phyloP scores from a whole-genome alignment of 1,140 invertebrate genomes.

The Neuroterus valhalla region DNA sequence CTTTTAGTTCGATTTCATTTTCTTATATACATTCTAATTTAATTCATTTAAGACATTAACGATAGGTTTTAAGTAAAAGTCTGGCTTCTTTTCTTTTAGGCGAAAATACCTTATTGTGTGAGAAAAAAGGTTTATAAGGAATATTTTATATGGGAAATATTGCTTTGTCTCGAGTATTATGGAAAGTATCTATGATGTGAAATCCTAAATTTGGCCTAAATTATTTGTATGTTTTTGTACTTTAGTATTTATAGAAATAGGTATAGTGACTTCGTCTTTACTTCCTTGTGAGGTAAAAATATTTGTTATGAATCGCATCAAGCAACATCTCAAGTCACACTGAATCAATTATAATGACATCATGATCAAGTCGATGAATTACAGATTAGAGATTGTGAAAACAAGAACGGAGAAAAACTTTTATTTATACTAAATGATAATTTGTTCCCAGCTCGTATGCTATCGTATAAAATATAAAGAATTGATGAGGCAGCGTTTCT shows the following conservation, averaged over 20 bases:
- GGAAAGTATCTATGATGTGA: neutral
- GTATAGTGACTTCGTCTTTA: neutral
- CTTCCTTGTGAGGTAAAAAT: constrained; percentile 33
- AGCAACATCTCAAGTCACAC: neutral
- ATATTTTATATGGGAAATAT: neutral
- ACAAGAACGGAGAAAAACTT: neutral
- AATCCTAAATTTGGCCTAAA: neutral
- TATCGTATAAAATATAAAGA: neutral
- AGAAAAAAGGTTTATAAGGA: neutral
- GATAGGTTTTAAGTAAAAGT: neutral
- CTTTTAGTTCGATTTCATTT: too few relatives aligned
- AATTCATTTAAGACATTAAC: neutral
- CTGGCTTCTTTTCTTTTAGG: too few relatives aligned
- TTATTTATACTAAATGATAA: neutral
- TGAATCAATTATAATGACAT: neutral
- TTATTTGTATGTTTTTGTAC: neutral
- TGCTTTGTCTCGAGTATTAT: constrained; percentile 27
- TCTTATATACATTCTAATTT: too few relatives aligned
- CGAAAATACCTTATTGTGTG: too few relatives aligned
- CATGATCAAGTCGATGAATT: constrained; percentile 5
- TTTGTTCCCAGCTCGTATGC: neutral
- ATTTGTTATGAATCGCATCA: constrained; percentile 1
- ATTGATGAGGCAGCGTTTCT: neutral
- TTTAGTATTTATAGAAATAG: constrained; percentile 13
- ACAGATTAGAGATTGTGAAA: neutral